Evolutionary conservation across 2,113 vertebrate species (phyloP), one percentile per base, ranked within the genome.

Genomic region (Carassius auratus): DNA sequence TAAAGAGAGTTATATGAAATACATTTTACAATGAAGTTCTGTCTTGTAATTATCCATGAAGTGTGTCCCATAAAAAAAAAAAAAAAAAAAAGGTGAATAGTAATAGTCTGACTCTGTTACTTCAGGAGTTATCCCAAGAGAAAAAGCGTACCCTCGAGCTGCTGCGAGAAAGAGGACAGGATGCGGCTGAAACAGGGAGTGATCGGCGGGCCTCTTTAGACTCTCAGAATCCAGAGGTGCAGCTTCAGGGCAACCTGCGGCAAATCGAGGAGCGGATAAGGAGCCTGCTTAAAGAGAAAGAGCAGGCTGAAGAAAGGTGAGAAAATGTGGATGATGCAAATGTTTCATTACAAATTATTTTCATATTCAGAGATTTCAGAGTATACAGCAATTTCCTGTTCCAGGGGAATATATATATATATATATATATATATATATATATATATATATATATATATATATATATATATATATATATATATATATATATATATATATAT

Each of bases 261-360:
- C 95, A 96, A 92, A 99, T 99, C 0, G 98, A 99, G 88, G 96
- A 97, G 87, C 96, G 95, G 87, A 99, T 99, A 96, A 97, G 95
- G 91, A 90, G 95, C 75, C 96, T 99, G 84, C 90, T 97, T 89
- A 91, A 92, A 66, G 98, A 99, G 94, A 99, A 98, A 91, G 94
- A 96, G 15, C 91, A 96, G 87, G 97, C 98, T 0, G 96, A 98
- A 14, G 96, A 94, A 73, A 96, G 96, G 98, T 99, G 86, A 94
- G 94, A 3, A 9, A 57, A 45, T 45, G 8, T 45, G 42, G 8
- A 9, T 9, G 8, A 10, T 9, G 9, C 9, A 17, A 76, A 10
- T 0, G 33, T 59, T 66, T 66, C 21, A 66, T 79, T 3, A 8
- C 23, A 17, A 36, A 12, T 4, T 42, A 42, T 42, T 42, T 42